A percentile compares a stretch with the other conserved stretches of the same genome.
phyloP scores from a whole-genome alignment of 2,797 vertebrate genomes.

The Allobates femoralis region DNA sequence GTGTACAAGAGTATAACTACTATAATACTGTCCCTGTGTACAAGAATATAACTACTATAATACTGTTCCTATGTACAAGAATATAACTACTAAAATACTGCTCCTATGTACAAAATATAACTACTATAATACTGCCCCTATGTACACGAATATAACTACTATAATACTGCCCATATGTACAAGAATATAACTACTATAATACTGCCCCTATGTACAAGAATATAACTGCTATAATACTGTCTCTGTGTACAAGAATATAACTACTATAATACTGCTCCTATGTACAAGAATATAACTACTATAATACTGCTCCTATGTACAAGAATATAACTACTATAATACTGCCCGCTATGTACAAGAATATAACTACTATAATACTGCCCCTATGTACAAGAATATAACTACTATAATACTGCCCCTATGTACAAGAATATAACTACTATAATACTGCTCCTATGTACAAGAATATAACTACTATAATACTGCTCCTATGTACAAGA shows the following conservation, averaged over 20 bases:
- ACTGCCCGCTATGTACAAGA: slow-evolving; percentile 8
- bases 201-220: no score
- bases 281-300: neutral
- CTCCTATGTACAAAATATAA: neutral
- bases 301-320: neutral
- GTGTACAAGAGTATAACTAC: neutral
- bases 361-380: slow-evolving; percentile 3
- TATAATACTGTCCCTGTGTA: slow-evolving; percentile 1
- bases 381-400: neutral
- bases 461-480: slow-evolving; percentile 18
- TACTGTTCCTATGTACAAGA: slow-evolving; percentile 6
- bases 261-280: neutral
- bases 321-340: no score
- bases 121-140: neutral
- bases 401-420: neutral
- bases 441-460: slow-evolving; percentile 6
- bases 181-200: slow-evolving; percentile 23
- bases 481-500: neutral
- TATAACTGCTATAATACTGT: no score
- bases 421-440: neutral
- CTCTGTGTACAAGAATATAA: neutral
- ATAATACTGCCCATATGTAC: slow-evolving; percentile 2
- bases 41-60: slow-evolving; percentile 20
- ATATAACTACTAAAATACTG: slow-evolving; percentile 2
- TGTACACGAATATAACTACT: neutral